Evolutionary conservation across 1,140 invertebrate genomes (phyloP), one percentile per base, ranked within the genome.

Genomic region (Drosophila varians): DNA sequence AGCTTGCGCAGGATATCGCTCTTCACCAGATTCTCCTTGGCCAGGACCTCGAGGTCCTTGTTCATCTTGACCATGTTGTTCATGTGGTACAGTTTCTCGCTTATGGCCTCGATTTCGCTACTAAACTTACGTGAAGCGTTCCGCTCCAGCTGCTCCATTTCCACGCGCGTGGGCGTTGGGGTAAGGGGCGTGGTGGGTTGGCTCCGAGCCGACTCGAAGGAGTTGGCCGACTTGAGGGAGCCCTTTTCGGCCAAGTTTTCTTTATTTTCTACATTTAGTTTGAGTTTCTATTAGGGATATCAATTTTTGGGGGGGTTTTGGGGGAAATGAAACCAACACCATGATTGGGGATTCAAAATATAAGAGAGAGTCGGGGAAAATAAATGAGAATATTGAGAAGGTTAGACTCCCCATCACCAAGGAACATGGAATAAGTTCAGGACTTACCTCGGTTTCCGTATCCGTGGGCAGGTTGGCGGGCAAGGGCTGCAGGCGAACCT

Each of bases 401-500:
- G 64, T 89, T 79, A 89, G 75, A 79, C 36, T 86, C 47, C 71
- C 86, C 52, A 62, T 57, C 54, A 49, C 72, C 74, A 57, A 53
- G 4, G 31, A 8, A 47, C n/a, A 18, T n/a, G n/a, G n/a, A n/a
- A n/a, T 0, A 26, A 2, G 23, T 8, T 7, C 3, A 25, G 6
- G 1, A 72, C 78, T 75, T 93, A 96, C 95, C 95, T 96, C 95
- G 69, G 95, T 96, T 91, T 96, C 95, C 9, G 95, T 94, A 61
- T 95, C 95, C 42, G 94, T 94, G 72, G 94, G 93, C 31, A 93
- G 92, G 55, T 92, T 92, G 11, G 92, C 91, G 9, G 92, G 92
- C 43, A 94, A 92, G 43, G 94, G 93, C 87, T 94, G 92, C 28
- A 95, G 91, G 71, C 93, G 93, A 11, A 95, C 94, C 91, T 95